A percentile compares a stretch with the other conserved stretches of the same genome.
Evolutionary conservation across 2,113 vertebrate genomes (phyloP).

Genomic region (Vanacampus margaritifer): DNA sequence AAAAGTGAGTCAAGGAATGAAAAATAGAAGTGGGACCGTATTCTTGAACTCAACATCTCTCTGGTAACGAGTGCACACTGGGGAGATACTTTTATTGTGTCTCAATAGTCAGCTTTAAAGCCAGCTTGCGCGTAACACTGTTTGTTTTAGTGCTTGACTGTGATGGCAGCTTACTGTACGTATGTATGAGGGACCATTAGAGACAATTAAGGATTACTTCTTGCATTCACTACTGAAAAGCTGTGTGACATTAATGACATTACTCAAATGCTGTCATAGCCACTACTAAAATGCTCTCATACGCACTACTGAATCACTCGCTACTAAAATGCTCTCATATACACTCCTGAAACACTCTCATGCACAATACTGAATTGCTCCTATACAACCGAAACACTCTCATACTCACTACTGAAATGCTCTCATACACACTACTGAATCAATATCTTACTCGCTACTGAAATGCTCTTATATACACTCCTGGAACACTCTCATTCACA

Average conservation of each 20-base stretch:
- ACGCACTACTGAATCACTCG: neutral
- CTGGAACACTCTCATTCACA: too few species aligned
- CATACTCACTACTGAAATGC: too few species aligned
- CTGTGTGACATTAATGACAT: too few species aligned
- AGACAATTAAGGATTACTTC: neutral
- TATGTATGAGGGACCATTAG: neutral
- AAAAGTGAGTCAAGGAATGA: neutral
- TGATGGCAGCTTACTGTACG: conserved; percentile 6
- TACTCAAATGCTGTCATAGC: neutral
- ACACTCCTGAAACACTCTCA: too few species aligned
- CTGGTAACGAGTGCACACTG: neutral
- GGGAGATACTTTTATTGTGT: conserved; percentile 8
- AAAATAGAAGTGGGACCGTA: neutral
- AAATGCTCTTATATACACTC: too few species aligned
- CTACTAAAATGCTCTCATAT: too few species aligned
- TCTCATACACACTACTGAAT: too few species aligned
- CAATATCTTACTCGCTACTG: too few species aligned
- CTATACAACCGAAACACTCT: too few species aligned
- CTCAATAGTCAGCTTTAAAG: neutral
- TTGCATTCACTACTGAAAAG: neutral
- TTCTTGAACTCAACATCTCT: neutral
- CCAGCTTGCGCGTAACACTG: neutral
- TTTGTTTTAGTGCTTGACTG: conserved; percentile 15
- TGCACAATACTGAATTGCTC: too few species aligned
- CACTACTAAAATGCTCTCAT: neutral